Evolutionary conservation across 2,797 vertebrate species (phyloP).

Genomic region (Halcyon leucocephala): DNA sequence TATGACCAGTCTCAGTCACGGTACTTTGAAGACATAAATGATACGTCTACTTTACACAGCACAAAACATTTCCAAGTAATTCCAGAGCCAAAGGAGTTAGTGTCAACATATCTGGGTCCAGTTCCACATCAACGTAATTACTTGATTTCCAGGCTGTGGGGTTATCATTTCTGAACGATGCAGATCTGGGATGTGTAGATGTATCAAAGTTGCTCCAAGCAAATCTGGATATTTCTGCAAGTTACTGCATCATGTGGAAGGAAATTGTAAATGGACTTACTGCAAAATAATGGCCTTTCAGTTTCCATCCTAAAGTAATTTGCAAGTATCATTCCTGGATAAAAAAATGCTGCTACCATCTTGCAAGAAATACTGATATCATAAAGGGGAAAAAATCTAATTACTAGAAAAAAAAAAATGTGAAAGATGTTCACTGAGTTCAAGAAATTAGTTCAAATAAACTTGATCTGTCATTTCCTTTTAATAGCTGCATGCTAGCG

Average conservation of each 20-base stretch:
- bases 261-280: neutral
- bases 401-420: neutral
- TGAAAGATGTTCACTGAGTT: neutral
- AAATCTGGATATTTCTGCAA: neutral
- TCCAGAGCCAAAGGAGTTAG: neutral
- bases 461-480: neutral
- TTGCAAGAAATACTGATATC: neutral
- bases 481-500: neutral
- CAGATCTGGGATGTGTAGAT: no score
- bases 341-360: neutral
- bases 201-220: neutral
- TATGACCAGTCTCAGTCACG: fast-evolving
- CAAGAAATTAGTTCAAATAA: neutral
- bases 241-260: neutral
- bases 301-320: neutral
- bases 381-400: neutral
- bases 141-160: neutral
- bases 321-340: neutral
- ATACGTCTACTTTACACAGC: neutral
- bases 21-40: neutral
- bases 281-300: neutral
- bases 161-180: neutral
- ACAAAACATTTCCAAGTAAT: neutral
- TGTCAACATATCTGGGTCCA: neutral
- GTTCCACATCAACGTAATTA: neutral